phyloP scores from a whole-genome alignment of 2,113 vertebrate genomes.

The Mesitornis unicolor region DNA sequence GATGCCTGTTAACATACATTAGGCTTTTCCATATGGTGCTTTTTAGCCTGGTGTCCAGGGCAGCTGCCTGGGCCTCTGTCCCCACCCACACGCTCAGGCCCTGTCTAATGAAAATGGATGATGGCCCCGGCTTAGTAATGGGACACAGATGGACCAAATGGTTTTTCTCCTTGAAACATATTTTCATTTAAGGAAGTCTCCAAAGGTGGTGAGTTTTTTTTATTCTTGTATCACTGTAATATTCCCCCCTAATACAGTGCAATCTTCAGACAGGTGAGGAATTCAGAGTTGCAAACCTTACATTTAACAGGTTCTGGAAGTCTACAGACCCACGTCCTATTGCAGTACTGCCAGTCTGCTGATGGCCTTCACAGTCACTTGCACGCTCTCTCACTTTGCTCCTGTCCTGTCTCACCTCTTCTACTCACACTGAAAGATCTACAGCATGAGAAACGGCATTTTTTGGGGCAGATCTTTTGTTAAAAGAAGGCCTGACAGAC shows the following conservation, averaged over 20 bases:
- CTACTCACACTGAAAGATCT: background rate
- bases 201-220: background rate
- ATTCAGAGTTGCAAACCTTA: background rate
- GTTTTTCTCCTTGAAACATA: background rate
- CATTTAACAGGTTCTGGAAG: background rate
- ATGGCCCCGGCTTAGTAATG: conserved; percentile 69
- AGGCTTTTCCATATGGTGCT: conserved; percentile 67
- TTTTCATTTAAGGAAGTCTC: conserved; percentile 24
- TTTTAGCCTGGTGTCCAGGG: conserved; percentile 65
- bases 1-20: conserved; percentile 71
- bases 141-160: conserved; percentile 67
- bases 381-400: background rate
- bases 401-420: background rate
- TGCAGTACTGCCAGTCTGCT: background rate
- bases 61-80: conserved; percentile 50
- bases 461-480: background rate
- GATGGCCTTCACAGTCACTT: background rate
- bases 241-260: background rate
- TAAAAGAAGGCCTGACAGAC: background rate
- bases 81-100: conserved; percentile 49
- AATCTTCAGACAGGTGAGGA: background rate
- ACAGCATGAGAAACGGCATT: background rate
- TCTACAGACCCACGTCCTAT: background rate
- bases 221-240: background rate
- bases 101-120: conserved; percentile 43